These are phyloP conservation scores for Enteromius thamalakanensis DNA, from an alignment of 2,797 vertebrate genomes.

Conservation along the genomic window DNA sequence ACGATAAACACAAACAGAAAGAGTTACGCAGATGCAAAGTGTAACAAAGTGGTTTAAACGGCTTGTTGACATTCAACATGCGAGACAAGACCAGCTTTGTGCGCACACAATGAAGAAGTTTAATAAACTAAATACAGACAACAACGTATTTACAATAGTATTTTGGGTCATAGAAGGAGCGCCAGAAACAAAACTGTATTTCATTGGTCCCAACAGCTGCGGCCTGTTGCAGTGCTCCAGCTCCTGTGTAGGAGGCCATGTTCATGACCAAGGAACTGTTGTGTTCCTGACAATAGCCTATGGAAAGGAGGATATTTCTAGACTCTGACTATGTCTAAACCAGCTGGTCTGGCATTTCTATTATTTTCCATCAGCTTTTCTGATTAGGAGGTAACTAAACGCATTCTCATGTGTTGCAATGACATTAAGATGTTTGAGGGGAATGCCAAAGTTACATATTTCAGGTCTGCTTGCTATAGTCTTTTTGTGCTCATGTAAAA, in stretches of 20 bases:
- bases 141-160: slow-evolving; percentile 80
- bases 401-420: background rate
- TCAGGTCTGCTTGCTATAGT: background rate
- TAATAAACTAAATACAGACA: slow-evolving; percentile 61
- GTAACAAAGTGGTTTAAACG: slow-evolving; percentile 39
- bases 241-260: slow-evolving; percentile 56
- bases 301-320: slow-evolving; percentile 53
- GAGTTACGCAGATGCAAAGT: slow-evolving; percentile 48
- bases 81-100: slow-evolving; percentile 53
- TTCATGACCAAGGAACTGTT: slow-evolving; percentile 58
- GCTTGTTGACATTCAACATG: slow-evolving; percentile 36
- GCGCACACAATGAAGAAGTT: slow-evolving; percentile 39
- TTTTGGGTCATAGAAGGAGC: slow-evolving; percentile 71
- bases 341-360: slow-evolving; percentile 27
- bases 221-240: slow-evolving; percentile 18
- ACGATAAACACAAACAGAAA: slow-evolving; percentile 36
- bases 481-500: background rate
- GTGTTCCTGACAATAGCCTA: slow-evolving; percentile 60
- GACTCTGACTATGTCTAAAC: slow-evolving; percentile 43
- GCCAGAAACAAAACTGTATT: slow-evolving; percentile 60
- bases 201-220: slow-evolving; percentile 67
- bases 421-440: slow-evolving; percentile 5
- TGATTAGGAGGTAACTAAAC: background rate
- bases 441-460: slow-evolving; percentile 13
- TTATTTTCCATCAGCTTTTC: slow-evolving; percentile 13